A percentile compares a stretch with the other conserved stretches of the same genome.
phyloP scores from a whole-genome alignment of 1,140 invertebrate species.

The Drosophila trapezifrons region DNA sequence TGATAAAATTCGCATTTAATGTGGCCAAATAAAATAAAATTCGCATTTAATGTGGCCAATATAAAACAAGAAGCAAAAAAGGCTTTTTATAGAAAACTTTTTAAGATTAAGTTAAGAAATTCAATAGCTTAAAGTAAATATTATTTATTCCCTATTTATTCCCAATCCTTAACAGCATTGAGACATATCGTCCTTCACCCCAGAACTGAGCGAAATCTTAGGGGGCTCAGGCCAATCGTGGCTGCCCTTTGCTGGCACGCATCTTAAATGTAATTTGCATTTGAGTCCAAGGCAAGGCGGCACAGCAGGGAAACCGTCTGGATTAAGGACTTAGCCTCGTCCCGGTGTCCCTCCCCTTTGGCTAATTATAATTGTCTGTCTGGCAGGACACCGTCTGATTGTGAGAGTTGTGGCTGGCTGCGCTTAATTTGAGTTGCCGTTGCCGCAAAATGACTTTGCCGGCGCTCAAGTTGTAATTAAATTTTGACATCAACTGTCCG shows the following conservation, averaged over 20 bases:
- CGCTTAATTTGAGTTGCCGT: conserved; percentile 50
- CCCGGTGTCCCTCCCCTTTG: neutral
- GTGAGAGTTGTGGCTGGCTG: conserved; percentile 38
- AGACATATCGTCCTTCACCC: conserved; percentile 2
- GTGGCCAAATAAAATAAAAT: too few species aligned
- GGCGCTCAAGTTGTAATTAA: conserved; percentile 51
- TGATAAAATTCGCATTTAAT: too few species aligned
- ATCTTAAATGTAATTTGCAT: conserved; percentile 63
- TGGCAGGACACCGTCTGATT: conserved; percentile 13
- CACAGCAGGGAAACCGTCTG: conserved; percentile 14
- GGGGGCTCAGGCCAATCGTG: conserved; percentile 14
- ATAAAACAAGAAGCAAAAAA: too few species aligned
- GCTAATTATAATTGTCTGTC: conserved; percentile 49
- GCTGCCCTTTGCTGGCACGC: conserved; percentile 35
- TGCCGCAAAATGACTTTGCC: conserved; percentile 53
- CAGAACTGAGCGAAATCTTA: conserved; percentile 6
- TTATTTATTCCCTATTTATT: neutral
- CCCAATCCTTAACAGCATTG: conserved; percentile 3
- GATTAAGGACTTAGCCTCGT: conserved; percentile 37
- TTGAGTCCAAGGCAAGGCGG: conserved; percentile 2
- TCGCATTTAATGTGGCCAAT: neutral
- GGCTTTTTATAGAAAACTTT: neutral
- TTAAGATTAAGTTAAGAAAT: neutral
- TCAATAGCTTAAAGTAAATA: neutral
- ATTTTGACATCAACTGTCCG: conserved; percentile 43